These are phyloP conservation scores for Gymnodraco acuticeps DNA, from an alignment of 2,797 vertebrate species.

Conservation along the genomic window DNA sequence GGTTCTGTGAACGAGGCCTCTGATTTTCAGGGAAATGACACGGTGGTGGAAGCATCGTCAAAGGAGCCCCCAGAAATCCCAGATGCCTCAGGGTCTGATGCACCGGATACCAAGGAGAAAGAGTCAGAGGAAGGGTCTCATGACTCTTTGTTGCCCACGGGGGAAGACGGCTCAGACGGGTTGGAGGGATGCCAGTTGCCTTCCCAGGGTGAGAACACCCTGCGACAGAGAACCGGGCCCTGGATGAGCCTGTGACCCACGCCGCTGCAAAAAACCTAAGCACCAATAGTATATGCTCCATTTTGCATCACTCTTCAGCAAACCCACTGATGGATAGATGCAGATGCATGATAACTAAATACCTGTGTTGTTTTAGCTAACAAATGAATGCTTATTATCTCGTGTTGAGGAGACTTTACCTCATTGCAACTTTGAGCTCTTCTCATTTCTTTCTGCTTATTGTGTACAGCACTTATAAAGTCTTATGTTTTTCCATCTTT, in stretches of 20 bases:
- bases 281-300: slow-evolving; percentile 10
- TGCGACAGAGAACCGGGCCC: slow-evolving; percentile 82
- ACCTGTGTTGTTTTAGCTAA: slow-evolving; percentile 35
- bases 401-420: slow-evolving; percentile 38
- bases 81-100: slow-evolving; percentile 41
- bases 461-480: slow-evolving; percentile 19
- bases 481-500: slow-evolving; percentile 30
- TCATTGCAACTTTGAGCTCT: slow-evolving; percentile 32
- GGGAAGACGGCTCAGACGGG: slow-evolving; percentile 20
- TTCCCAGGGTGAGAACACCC: slow-evolving; percentile 50
- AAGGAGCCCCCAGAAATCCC: slow-evolving; percentile 47
- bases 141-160: slow-evolving; percentile 43
- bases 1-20: slow-evolving; percentile 59
- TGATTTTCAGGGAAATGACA: slow-evolving; percentile 51
- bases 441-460: slow-evolving; percentile 12
- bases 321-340: slow-evolving; percentile 19
- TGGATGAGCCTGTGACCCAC: slow-evolving; percentile 80
- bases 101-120: slow-evolving; percentile 33
- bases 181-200: slow-evolving; percentile 35
- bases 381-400: slow-evolving; percentile 26
- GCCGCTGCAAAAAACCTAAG: background rate
- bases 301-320: slow-evolving; percentile 9
- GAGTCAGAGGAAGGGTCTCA: slow-evolving; percentile 41
- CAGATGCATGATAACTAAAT: slow-evolving; percentile 30
- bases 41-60: slow-evolving; percentile 29